These are phyloP conservation scores for Macrosteles quadrilineatus DNA, from an alignment of 1,140 invertebrate species.

Conservation along the genomic window DNA sequence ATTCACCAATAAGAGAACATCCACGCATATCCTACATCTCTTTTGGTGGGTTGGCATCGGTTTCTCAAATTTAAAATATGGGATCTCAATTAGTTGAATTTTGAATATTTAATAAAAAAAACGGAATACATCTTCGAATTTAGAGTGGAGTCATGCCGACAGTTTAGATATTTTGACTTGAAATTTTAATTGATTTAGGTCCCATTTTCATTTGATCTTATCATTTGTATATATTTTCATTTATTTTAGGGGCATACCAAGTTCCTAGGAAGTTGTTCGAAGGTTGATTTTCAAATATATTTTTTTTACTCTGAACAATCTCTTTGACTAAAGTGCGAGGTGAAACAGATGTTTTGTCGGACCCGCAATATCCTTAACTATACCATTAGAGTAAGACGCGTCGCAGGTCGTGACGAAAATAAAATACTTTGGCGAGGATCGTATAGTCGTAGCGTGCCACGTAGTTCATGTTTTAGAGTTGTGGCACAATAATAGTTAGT, in stretches of 20 bases:
- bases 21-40: no score
- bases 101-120: no score
- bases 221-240: slow-evolving; percentile 8
- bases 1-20: no score
- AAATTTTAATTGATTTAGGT: slow-evolving; percentile 5
- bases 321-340: background rate
- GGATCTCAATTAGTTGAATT: slow-evolving; percentile 14
- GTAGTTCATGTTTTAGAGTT: background rate
- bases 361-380: slow-evolving; percentile 6
- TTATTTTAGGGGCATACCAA: slow-evolving; percentile 3
- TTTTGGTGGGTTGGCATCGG: background rate
- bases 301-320: background rate
- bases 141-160: no score
- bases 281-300: background rate
- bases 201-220: background rate
- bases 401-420: slow-evolving; percentile 13
- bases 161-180: no score
- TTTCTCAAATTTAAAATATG: slow-evolving; percentile 14
- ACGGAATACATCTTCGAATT: no score
- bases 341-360: background rate
- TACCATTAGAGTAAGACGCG: slow-evolving; percentile 10
- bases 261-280: background rate
- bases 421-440: slow-evolving; percentile 4
- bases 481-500: slow-evolving; percentile 3
- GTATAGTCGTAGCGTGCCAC: background rate